Evolutionary conservation across 1,140 invertebrate genomes (phyloP), one percentile per base, ranked within the genome.

Genomic region (Leptopilina boulardi): DNA sequence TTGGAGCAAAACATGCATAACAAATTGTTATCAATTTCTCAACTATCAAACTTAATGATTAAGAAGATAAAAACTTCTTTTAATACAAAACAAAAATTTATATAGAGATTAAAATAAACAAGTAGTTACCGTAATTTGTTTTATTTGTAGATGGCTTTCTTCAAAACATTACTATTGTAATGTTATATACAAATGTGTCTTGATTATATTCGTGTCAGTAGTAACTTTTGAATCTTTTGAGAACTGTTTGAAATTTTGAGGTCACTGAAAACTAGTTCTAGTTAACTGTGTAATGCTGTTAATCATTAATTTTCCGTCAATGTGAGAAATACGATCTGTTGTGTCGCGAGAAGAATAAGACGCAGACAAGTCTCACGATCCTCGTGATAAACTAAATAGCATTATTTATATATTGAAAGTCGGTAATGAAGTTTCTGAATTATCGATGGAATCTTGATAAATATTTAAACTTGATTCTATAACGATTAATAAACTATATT

Each of bases 341-440:
- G 15, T 44, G 42, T 15, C 42, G 11, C 42, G 11, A 44, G 42
- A 23, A 3, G 9, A 26, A 59, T n/a, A n/a, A 13, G 34, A 38
- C 8, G 15, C 1, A 66, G 26, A n/a, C 2, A n/a, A 15, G 13
- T n/a, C 11, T n/a, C 13, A 23, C 26, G 59, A 26, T 13, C 13
- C 13, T 9, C 11, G 56, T 23, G 56, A 21, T 23, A 26, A 19
- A 30, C 56, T 66, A 21, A 21, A 59, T 21, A 56, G 9, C 18
- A 30, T 15, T 30, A 30, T 8, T 66, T 26, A 0, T 26, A 26
- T n/a, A 51, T 11, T 26, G 56, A 30, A 66, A 66, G 23, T 15
- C 59, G 59, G 26, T 66, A 66, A 66, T 11, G 6, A 66, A 30
- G 23, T 30, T 66, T 66, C 59, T 66, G 23, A 66, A 66, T 66